These are phyloP conservation scores for Scolopax bukidnonensis DNA, from an alignment of 2,797 vertebrate genomes.

Conservation along the genomic window DNA sequence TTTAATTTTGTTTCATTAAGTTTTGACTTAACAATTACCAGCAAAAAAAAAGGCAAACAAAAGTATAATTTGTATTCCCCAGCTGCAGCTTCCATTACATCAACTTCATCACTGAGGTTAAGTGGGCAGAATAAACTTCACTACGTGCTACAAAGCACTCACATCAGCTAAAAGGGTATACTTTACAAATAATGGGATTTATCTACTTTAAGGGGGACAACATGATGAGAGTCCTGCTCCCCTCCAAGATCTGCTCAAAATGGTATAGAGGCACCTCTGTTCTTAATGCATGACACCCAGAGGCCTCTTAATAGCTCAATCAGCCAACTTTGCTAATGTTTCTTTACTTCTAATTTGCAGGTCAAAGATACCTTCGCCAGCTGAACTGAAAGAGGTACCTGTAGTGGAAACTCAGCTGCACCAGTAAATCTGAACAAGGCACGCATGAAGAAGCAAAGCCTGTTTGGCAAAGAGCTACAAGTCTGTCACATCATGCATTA, in stretches of 20 bases:
- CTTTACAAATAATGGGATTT: neutral
- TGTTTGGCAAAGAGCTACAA: neutral
- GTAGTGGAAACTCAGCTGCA: neutral
- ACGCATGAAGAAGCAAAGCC: neutral
- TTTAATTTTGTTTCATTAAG: neutral
- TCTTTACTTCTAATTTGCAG: neutral
- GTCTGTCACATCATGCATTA: neutral
- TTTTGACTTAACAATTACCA: neutral
- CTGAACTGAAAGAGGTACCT: neutral
- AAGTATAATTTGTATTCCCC: neutral
- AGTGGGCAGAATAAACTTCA: constrained; percentile 13
- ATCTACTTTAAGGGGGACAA: too few species aligned
- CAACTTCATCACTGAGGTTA: neutral
- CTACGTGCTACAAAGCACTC: neutral
- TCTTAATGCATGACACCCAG: neutral
- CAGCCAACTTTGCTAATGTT: neutral
- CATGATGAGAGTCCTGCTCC: neutral
- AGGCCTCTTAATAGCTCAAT: neutral
- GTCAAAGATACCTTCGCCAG: neutral
- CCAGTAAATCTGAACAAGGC: neutral
- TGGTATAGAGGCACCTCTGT: neutral
- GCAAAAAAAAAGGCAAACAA: neutral
- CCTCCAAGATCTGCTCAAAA: neutral
- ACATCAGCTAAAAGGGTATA: neutral
- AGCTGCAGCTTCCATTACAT: constrained; percentile 19